phyloP scores from a whole-genome alignment of 2,113 vertebrate species.

The Mus musculus region GRCm39 chr15:4970001-4970500 shows the following conservation, averaged over 20 bases:
- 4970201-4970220: neutral
- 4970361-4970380: neutral
- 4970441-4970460: neutral
- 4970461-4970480: neutral
- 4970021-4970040: neutral
- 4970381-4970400: neutral
- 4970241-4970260: neutral
- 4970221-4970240: neutral
- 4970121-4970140: fast-evolving
- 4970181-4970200: neutral
- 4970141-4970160: neutral
- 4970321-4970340: neutral
- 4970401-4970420: neutral
- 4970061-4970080: neutral
- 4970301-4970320: neutral
- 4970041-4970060: neutral
- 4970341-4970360: neutral
- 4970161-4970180: neutral
- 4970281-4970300: neutral
- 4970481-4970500: neutral
- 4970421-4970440: neutral
- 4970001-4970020: neutral
- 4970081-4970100: neutral
- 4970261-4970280: neutral
- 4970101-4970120: neutral